Conservation (phyloP, 2,797 vertebrate species). For the Syncerus caffer region DNA sequence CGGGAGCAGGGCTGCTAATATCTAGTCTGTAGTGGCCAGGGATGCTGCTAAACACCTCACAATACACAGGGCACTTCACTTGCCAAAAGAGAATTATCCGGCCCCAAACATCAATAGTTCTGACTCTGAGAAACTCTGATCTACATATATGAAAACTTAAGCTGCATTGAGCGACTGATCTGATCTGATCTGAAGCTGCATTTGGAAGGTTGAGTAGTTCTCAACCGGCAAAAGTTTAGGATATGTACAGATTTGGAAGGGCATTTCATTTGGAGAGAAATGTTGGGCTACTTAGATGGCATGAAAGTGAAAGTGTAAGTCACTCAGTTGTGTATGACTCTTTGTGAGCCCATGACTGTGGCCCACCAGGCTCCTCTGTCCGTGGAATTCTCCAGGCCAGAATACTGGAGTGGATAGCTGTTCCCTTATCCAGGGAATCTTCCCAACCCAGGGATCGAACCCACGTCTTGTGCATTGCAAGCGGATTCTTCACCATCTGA, state of each 20-base stretch:
- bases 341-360: background rate
- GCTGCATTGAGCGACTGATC: background rate
- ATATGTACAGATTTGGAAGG: background rate
- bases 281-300: background rate
- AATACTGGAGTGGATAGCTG: background rate
- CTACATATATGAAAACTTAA: background rate
- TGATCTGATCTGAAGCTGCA: background rate
- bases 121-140: background rate
- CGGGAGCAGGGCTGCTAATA: background rate
- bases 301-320: background rate
- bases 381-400: background rate
- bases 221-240: background rate
- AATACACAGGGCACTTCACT: fast-evolving
- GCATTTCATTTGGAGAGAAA: background rate
- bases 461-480: background rate
- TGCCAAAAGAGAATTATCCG: background rate
- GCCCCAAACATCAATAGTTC: background rate
- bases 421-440: background rate
- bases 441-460: background rate
- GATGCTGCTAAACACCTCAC: no score
- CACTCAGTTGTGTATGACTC: background rate
- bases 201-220: background rate
- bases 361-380: background rate
- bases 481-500: background rate
- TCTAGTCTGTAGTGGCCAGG: background rate